Base-by-base conservation (phyloP, 2,888 invertebrate species). In the Trisateles emortualis region DNA sequence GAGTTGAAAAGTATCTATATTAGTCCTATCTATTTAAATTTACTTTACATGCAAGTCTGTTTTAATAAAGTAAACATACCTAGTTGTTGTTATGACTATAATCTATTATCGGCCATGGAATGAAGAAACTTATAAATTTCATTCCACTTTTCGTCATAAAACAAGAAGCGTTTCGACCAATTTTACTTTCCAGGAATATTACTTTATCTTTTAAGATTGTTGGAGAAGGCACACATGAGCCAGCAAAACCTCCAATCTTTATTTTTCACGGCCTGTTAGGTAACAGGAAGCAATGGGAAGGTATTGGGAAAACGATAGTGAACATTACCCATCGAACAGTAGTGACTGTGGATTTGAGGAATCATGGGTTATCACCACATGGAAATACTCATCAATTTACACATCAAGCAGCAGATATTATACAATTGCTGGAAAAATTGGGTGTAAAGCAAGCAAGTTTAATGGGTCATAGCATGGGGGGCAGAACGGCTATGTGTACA, bases 331-430 rank as follows among this genome's bases (percentile, higher is more conserved):
- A 92, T 73, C 96, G 95, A 63, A 93, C 94, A 82, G 96, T 98
- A 0, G 94, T 97, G 36, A 93, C 96, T 0, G 94, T 98, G n/a
- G 99, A 99, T 90, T 95, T 96, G 4, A 94, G 99, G 79, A 99
- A 99, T 88, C 99, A 99, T 87, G 99, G 99, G n/a, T n/a, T n/a
- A n/a, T n/a, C n/a, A n/a, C 97, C 97, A 0, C 98, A 98, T 76
- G 86, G 94, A 0, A 72, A 86, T 0, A 93, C 95, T 0, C 96
- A 98, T 87, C 94, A 93, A 17, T 98, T 98, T 78, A 85, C 93
- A 8, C 94, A 95, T 33, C 94, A 98, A 94, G 95, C 96, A 0
- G 93, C 91, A 47, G 99, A 99, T 86, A 78, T 98, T 3, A 81
- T 94, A 8, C 78, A 91, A 3, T 88, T 97, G 35, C 85, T 96